Conservation (phyloP, 2,888 invertebrate genomes). For the Pseudoips prasinana region DNA sequence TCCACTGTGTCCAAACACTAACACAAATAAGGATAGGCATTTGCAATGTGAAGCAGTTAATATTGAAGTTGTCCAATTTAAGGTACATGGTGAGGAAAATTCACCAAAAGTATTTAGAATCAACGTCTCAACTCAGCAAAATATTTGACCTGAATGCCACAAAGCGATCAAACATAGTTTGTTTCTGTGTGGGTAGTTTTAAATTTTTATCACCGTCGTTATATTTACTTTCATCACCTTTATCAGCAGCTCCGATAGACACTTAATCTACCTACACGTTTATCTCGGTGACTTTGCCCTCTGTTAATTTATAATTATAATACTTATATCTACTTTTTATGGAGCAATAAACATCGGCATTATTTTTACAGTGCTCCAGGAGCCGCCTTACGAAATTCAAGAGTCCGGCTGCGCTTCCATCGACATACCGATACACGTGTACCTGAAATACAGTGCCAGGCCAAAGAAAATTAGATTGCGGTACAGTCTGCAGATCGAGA, state of each 20-base stretch:
- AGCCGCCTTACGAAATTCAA: conserved; percentile 78
- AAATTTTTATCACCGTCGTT: conserved; percentile 13
- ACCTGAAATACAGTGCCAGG: conserved; percentile 67
- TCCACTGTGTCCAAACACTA: no score
- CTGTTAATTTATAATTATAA: conserved; percentile 16
- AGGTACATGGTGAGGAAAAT: no score
- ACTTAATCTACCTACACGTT: conserved; percentile 37
- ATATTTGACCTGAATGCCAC: no score
- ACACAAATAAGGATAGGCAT: no score
- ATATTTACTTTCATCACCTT: conserved; percentile 51
- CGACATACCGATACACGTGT: conserved; percentile 74
- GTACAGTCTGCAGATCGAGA: conserved; percentile 70
- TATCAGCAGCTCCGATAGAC: conserved; percentile 58
- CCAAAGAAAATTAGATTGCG: conserved; percentile 70
- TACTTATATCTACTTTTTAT: conserved; percentile 30
- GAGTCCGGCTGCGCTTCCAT: conserved; percentile 74
- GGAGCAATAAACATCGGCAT: conserved; percentile 33
- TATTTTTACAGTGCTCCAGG: conserved; percentile 68
- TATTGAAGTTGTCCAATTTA: no score
- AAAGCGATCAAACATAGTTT: no score
- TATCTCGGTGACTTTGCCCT: conserved; percentile 46
- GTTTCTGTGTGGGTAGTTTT: neutral
- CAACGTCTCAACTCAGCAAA: no score
- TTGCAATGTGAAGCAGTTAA: no score
- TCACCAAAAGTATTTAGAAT: no score